Percentiles rank a stretch among this genome's conserved stretches.
Evolutionary conservation across 2,888 invertebrate species (phyloP).

Genomic region (Agelastica alni): DNA sequence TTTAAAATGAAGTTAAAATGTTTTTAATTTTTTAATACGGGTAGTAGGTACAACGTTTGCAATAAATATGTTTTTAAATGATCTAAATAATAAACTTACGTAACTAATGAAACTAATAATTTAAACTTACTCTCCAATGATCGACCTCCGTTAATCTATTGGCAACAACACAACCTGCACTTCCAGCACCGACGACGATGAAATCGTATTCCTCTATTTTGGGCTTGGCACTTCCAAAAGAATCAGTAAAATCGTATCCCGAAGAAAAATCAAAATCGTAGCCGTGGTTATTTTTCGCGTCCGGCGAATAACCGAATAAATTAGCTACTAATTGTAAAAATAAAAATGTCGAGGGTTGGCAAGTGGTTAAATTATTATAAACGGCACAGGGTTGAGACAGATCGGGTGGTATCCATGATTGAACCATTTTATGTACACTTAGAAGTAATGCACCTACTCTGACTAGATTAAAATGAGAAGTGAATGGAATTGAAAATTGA

Average conservation of each 20-base stretch:
- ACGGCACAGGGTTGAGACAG: constrained; percentile 61
- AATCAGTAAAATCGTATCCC: constrained; percentile 23
- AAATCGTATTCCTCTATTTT: constrained; percentile 58
- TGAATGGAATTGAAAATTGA: constrained; percentile 3
- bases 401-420: constrained; percentile 63
- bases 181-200: constrained; percentile 69
- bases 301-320: constrained; percentile 61
- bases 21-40: too few species aligned
- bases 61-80: too few species aligned
- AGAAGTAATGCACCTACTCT: background rate
- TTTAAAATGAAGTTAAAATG: too few species aligned
- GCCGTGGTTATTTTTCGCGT: constrained; percentile 18
- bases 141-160: constrained; percentile 67
- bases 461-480: constrained; percentile 11
- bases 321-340: constrained; percentile 64
- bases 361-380: constrained; percentile 62
- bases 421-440: constrained; percentile 5
- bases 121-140: constrained; percentile 62
- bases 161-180: constrained; percentile 70
- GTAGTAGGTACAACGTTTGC: too few species aligned
- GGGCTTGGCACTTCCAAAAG: constrained; percentile 24
- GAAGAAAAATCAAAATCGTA: constrained; percentile 19
- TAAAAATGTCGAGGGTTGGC: constrained; percentile 63
- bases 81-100: too few species aligned
- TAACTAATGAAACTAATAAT: too few species aligned